Evolutionary conservation across 2,113 vertebrate species (phyloP), one percentile per base, ranked within the genome.

Genomic region (Atractosteus spatula): DNA sequence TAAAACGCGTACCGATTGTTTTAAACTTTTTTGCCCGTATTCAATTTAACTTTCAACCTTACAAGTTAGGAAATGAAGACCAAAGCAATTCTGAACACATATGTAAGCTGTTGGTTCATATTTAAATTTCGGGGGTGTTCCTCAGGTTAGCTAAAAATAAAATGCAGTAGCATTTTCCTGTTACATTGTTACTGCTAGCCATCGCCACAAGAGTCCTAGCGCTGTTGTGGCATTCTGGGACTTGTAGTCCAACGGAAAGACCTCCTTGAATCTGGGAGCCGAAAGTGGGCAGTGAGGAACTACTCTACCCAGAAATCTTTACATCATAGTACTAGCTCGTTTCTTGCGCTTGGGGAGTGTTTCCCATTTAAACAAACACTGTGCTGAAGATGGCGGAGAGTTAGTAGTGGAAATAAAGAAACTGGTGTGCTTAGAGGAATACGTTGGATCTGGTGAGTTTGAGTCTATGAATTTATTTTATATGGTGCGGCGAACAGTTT

Each of bases 281-380:
- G 43, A 0, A n/a, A 12, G 62, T 62, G 75, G 41, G 7, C 0
- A 0, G 3, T 2, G 0, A 4, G 2, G 3, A 76, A 91, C 89
- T 88, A 62, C 71, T 3, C 51, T 89, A 83, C 89, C 91, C 91
- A 91, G 51, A 85, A 85, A 16, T 73, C 77, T 54, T 14, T 59
- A 78, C 85, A 72, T 78, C 84, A 81, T 85, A 88, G 83, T 86
- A 84, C 84, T 89, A 89, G 86, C 88, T 89, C 88, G 87, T 87
- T 89, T 84, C 85, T 87, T 83, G 84, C 82, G 85, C 84, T 89
- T 72, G 85, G 87, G 85, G 87, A 91, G 90, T 87, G 86, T 91
- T 89, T 90, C 90, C 87, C 89, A 92, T 92, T 92, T 90, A 92
- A 92, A 91, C 91, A 91, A 91, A 91, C 89, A 93, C 88, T 87